These are phyloP conservation scores for Coendou prehensilis DNA, from an alignment of 2,797 vertebrate genomes.

Conservation along the genomic window DNA sequence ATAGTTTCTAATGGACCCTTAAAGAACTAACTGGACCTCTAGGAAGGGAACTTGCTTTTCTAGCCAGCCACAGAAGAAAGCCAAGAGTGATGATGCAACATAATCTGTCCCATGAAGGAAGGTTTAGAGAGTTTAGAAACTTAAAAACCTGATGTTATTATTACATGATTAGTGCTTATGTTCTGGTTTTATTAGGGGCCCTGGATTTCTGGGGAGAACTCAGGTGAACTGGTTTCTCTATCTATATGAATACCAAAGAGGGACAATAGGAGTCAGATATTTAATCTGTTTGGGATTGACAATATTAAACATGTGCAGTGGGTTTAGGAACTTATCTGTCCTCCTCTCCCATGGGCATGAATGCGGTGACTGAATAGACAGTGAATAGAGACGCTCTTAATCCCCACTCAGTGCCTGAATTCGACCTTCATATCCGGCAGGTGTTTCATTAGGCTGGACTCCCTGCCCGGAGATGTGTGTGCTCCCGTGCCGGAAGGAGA, in stretches of 20 bases:
- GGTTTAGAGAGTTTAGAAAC: constrained; percentile 16
- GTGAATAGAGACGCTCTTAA: constrained; percentile 7
- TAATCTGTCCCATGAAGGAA: background rate
- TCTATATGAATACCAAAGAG: background rate
- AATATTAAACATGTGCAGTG: background rate
- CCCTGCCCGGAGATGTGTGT: background rate
- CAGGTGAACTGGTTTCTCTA: background rate
- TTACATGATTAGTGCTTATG: constrained; percentile 45
- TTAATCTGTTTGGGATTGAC: background rate
- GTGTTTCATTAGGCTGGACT: constrained; percentile 50
- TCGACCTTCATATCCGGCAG: constrained; percentile 8
- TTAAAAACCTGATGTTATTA: background rate
- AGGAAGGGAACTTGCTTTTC: background rate
- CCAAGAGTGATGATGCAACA: background rate
- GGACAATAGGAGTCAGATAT: background rate
- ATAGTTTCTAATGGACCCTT: background rate
- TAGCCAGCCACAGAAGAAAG: background rate
- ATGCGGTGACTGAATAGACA: background rate
- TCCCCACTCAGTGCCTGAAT: background rate
- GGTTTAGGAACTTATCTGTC: background rate
- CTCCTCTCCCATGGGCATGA: background rate
- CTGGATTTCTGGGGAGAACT: constrained; percentile 7
- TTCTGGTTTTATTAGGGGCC: background rate
- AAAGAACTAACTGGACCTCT: background rate
- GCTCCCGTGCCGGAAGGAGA: constrained; percentile 26